Evolutionary conservation across 2,888 invertebrate species (phyloP).

Genomic region (Papilio gigon): DNA sequence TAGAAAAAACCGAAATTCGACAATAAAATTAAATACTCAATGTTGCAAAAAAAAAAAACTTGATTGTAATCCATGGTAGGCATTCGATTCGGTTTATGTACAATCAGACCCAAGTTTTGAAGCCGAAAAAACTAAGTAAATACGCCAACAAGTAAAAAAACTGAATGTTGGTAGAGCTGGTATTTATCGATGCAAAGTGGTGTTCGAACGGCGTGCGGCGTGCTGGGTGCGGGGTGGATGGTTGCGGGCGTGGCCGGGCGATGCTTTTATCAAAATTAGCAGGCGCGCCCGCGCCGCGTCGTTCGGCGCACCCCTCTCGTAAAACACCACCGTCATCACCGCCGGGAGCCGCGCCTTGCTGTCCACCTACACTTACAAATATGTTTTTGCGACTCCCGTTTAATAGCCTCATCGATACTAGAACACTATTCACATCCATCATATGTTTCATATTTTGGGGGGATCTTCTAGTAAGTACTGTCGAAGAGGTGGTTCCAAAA

Average conservation of each 20-base stretch:
- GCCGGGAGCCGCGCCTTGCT: constrained; percentile 72
- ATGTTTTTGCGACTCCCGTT: constrained; percentile 35
- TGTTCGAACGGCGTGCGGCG: constrained; percentile 53
- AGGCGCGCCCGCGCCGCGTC: constrained; percentile 67
- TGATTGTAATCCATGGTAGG: not conserved
- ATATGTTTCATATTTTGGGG: not conserved
- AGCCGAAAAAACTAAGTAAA: constrained; percentile 3
- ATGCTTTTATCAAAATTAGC: constrained; percentile 82
- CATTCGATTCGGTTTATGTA: not conserved
- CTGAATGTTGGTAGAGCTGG: constrained; percentile 41
- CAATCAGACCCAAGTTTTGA: not conserved
- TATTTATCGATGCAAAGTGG: constrained; percentile 60
- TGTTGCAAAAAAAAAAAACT: not conserved
- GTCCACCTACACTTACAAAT: constrained; percentile 58
- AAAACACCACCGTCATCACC: constrained; percentile 76
- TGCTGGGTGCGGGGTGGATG: constrained; percentile 39
- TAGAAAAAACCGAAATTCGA: too few species aligned
- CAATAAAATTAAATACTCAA: not conserved
- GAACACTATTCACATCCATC: constrained; percentile 44
- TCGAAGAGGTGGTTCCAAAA: too few species aligned
- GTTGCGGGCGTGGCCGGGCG: constrained; percentile 72
- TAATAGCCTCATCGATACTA: constrained; percentile 45
- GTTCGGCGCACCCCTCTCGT: constrained; percentile 75
- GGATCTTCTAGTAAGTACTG: too few species aligned
- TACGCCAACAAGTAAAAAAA: constrained; percentile 22